These are phyloP conservation scores for Eulithis prunata DNA, from an alignment of 2,888 invertebrate species.

Conservation along the genomic window DNA sequence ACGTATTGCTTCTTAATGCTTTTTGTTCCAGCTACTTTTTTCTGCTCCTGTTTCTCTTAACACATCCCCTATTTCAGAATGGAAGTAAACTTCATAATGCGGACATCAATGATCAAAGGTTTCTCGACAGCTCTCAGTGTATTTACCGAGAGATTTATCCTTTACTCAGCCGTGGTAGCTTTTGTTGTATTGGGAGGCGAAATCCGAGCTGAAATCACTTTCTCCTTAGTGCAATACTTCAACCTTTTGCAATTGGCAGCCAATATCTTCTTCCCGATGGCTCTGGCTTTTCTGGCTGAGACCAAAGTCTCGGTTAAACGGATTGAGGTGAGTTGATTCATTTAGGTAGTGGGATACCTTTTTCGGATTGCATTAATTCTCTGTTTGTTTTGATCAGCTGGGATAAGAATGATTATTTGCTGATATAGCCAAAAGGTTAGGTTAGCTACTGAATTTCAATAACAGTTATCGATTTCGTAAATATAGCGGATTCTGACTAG, in stretches of 20 bases:
- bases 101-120: conserved; percentile 87
- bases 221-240: conserved; percentile 91
- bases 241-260: conserved; percentile 88
- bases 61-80: conserved; percentile 67
- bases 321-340: conserved; percentile 79
- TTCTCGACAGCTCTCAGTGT: conserved; percentile 88
- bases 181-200: conserved; percentile 88
- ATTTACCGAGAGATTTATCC: conserved; percentile 92
- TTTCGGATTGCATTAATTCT: neutral
- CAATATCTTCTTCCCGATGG: conserved; percentile 87
- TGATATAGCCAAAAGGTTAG: too few relatives aligned
- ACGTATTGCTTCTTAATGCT: too few relatives aligned
- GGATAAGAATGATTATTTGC: neutral
- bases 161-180: conserved; percentile 91
- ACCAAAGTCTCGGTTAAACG: conserved; percentile 86
- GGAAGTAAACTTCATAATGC: conserved; percentile 88
- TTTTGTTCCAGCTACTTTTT: too few relatives aligned
- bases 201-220: conserved; percentile 87
- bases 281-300: conserved; percentile 85
- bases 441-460: too few relatives aligned
- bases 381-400: neutral
- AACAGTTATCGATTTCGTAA: neutral
- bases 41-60: too few relatives aligned
- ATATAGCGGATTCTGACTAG: neutral
- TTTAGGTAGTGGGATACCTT: neutral